A percentile compares a stretch with the other conserved stretches of the same genome.
Evolutionary conservation across 2,888 invertebrate genomes (phyloP).

Genomic region (Melipona bicolor): DNA sequence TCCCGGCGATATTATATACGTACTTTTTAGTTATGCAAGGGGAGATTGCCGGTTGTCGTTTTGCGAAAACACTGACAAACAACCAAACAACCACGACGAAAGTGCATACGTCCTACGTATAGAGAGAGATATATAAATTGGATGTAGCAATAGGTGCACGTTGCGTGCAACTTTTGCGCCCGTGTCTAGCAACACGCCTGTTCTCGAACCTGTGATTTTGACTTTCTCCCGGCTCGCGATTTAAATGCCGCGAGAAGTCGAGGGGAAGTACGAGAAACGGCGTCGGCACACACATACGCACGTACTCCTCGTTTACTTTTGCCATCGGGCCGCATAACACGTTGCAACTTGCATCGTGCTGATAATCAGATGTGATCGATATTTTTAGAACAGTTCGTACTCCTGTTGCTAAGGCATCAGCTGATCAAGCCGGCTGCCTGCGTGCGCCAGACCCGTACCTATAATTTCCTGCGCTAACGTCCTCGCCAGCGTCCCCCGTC

Average conservation of each 20-base stretch:
- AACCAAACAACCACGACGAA: not conserved
- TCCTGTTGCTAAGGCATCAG: constrained; percentile 83
- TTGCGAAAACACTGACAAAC: not conserved
- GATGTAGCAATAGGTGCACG: not conserved
- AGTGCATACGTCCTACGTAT: too few species aligned
- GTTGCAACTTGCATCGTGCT: constrained; percentile 49
- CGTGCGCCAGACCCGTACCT: constrained; percentile 61
- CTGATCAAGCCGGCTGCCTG: constrained; percentile 76
- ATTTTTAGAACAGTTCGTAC: constrained; percentile 78
- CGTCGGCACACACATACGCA: not conserved
- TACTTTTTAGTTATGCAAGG: constrained; percentile 27
- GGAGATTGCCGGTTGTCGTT: constrained; percentile 11
- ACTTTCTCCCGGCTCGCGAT: constrained; percentile 16
- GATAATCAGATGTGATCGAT: constrained; percentile 64
- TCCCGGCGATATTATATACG: not conserved
- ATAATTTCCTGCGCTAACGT: not conserved
- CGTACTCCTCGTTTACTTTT: constrained; percentile 29
- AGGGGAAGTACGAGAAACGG: not conserved
- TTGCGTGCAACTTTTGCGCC: not conserved
- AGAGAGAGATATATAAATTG: constrained; percentile 17
- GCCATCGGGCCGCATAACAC: constrained; percentile 23
- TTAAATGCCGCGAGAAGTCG: not conserved
- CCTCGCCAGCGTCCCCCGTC: not conserved
- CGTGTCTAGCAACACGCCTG: not conserved
- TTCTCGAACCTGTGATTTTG: constrained; percentile 6